A percentile compares a stretch with the other conserved stretches of the same genome.
Conservation (phyloP, 2,113 vertebrate species). For the Phylloscopus trochiloides region DNA sequence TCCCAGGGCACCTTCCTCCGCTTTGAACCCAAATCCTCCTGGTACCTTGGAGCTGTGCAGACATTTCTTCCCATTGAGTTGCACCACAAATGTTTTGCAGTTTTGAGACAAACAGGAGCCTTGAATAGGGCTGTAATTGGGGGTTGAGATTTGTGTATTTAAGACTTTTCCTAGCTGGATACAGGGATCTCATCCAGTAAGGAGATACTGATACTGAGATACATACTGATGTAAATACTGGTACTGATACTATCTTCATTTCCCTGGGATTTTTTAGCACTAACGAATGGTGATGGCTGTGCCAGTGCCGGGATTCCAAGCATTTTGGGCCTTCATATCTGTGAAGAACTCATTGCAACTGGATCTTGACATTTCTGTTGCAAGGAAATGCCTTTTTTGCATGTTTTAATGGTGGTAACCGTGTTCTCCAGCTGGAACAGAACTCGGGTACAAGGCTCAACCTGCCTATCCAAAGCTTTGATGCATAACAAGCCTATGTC, state of each 20-base stretch:
- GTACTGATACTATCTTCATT: background rate
- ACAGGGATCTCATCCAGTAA: background rate
- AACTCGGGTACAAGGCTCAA: fast-evolving
- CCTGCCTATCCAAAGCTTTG: background rate
- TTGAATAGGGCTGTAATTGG: fast-evolving
- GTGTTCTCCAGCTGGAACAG: background rate
- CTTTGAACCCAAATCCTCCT: fast-evolving
- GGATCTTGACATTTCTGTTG: background rate
- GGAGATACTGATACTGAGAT: background rate
- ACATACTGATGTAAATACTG: background rate
- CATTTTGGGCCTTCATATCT: constrained; percentile 63
- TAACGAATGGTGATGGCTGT: fast-evolving
- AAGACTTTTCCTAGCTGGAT: background rate
- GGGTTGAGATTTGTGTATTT: background rate
- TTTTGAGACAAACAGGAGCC: background rate
- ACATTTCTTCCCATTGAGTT: background rate
- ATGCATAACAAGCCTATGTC: background rate
- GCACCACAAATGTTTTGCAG: background rate
- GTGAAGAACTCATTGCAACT: background rate
- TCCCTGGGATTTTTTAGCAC: background rate
- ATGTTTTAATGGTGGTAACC: background rate
- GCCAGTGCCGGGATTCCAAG: constrained; percentile 57
- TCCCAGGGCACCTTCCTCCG: background rate
- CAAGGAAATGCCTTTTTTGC: background rate
- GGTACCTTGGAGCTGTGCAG: background rate